Conservation (phyloP, 2,797 vertebrate species). For the Thaleichthys pacificus region DNA sequence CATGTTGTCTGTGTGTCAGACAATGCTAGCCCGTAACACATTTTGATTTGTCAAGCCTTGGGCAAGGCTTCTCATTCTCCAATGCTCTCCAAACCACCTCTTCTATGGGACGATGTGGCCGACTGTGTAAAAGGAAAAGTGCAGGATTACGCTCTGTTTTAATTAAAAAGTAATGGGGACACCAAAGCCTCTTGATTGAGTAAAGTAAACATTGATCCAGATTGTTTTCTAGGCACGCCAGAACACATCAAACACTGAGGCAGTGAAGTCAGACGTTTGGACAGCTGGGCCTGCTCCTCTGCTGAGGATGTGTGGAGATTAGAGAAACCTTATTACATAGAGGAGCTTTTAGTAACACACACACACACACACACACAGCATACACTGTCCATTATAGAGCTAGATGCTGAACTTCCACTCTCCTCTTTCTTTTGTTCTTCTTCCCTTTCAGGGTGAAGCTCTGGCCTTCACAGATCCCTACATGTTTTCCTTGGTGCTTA, state of each 20-base stretch:
- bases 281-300: conserved; percentile 55
- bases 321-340: conserved; percentile 47
- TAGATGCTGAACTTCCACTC: background rate
- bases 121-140: background rate
- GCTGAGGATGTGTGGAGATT: conserved; percentile 51
- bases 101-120: background rate
- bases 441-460: conserved; percentile 2
- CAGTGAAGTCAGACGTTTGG: conserved; percentile 64
- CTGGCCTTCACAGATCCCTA: background rate
- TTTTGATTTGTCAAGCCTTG: background rate
- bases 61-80: background rate
- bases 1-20: background rate
- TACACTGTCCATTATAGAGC: background rate
- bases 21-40: background rate
- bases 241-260: conserved; percentile 2
- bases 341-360: conserved; percentile 23
- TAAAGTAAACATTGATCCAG: conserved; percentile 42
- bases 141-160: conserved; percentile 15
- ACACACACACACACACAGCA: conserved; percentile 10
- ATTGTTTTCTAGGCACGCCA: conserved; percentile 11
- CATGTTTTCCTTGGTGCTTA: conserved; percentile 46
- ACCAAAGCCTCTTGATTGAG: background rate
- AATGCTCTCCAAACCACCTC: background rate
- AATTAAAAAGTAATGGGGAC: background rate
- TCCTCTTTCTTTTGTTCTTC: conserved; percentile 43